These are phyloP conservation scores for Coremacera marginata DNA, from an alignment of 2,888 invertebrate species.

Conservation along the genomic window DNA sequence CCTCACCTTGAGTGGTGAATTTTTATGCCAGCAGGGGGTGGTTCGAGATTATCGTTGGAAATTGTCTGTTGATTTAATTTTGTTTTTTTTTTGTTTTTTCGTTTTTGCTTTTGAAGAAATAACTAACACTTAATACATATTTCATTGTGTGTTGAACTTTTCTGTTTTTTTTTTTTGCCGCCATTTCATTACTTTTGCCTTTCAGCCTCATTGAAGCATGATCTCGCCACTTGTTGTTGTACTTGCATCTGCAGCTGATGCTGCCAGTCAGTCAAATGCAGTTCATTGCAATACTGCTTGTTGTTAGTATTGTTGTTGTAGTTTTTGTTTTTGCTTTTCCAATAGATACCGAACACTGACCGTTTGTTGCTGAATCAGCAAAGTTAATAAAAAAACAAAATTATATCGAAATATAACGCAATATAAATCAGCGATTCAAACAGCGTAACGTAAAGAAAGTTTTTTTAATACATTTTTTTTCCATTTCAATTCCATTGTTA, in stretches of 20 bases:
- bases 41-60: neutral
- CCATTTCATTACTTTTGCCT: constrained; percentile 3
- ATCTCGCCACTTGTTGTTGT: constrained; percentile 7
- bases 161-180: constrained; percentile 33
- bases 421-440: constrained; percentile 25
- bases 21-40: neutral
- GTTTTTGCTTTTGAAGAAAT: neutral
- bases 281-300: constrained; percentile 1
- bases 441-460: constrained; percentile 39
- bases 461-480: constrained; percentile 2
- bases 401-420: constrained; percentile 20
- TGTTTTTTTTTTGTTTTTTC: neutral
- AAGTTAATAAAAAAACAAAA: neutral
- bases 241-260: constrained; percentile 11
- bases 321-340: constrained; percentile 12
- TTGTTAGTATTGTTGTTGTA: neutral
- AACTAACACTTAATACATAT: neutral
- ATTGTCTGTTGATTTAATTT: constrained; percentile 1
- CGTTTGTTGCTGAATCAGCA: neutral
- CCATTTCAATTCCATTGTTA: neutral
- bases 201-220: constrained; percentile 28
- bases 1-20: constrained; percentile 3
- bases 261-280: neutral
- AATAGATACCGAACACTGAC: constrained; percentile 2
- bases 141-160: constrained; percentile 32